Conservation (phyloP, 2,888 invertebrate genomes). For the Peribatodes rhomboidaria region DNA sequence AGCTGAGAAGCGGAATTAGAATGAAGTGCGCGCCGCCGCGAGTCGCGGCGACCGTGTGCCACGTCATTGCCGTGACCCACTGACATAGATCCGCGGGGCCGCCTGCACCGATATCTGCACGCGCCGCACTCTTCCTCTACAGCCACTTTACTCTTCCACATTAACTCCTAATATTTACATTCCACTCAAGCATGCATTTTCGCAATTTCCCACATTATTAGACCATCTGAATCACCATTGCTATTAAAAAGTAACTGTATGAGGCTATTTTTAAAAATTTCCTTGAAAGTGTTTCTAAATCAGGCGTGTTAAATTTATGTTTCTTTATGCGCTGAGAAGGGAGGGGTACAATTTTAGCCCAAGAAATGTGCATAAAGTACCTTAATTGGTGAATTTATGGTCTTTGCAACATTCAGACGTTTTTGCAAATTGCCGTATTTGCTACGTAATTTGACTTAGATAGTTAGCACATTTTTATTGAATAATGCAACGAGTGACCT, state of each 20-base stretch:
- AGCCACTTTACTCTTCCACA: conserved; percentile 67
- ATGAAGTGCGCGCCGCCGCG: conserved; percentile 75
- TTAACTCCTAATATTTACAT: conserved; percentile 42
- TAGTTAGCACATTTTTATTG: conserved; percentile 59
- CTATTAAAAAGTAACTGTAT: conserved; percentile 13
- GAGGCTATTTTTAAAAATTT: conserved; percentile 17
- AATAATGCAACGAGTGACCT: conserved; percentile 83
- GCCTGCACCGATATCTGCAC: conserved; percentile 85
- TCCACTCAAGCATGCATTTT: conserved; percentile 29
- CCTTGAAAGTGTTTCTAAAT: conserved; percentile 21
- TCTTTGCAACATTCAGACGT: conserved; percentile 8
- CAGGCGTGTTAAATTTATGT: conserved; percentile 21
- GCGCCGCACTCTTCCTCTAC: conserved; percentile 77
- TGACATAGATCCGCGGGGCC: conserved; percentile 89
- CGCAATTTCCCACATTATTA: conserved; percentile 17
- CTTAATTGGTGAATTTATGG: neutral
- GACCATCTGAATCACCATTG: conserved; percentile 5
- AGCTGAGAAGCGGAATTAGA: conserved; percentile 84
- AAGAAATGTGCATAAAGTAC: conserved; percentile 3
- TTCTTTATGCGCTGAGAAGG: conserved; percentile 9
- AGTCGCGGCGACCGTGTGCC: conserved; percentile 79
- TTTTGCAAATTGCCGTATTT: conserved; percentile 20
- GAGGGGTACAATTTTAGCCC: conserved; percentile 6
- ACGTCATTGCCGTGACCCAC: conserved; percentile 90
- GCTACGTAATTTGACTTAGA: conserved; percentile 35